These are phyloP conservation scores for Luperina testacea DNA, from an alignment of 2,888 invertebrate species.

Conservation along the genomic window DNA sequence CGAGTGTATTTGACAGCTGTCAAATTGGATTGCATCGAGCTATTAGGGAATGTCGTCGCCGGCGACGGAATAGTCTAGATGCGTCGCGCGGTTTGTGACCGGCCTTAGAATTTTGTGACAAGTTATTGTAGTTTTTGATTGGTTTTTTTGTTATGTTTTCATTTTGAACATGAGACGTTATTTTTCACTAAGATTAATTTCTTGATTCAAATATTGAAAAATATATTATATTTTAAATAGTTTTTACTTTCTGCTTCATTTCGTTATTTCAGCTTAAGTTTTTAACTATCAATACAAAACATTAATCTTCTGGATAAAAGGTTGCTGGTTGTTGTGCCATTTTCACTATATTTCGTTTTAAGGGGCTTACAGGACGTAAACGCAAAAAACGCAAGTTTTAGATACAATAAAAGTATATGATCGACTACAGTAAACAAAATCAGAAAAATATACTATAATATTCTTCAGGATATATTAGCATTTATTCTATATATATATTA, in stretches of 20 bases:
- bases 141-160: not conserved
- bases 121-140: not conserved
- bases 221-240: not conserved
- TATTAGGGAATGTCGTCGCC: slow-evolving; percentile 85
- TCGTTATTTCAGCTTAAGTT: not conserved
- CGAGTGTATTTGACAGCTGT: slow-evolving; percentile 89
- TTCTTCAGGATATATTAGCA: too few species aligned
- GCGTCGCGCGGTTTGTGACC: slow-evolving; percentile 38
- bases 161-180: not conserved
- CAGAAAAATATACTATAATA: too few species aligned
- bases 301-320: not conserved
- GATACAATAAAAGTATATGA: too few species aligned
- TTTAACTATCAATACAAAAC: not conserved
- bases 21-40: slow-evolving; percentile 88
- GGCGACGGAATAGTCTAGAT: slow-evolving; percentile 73
- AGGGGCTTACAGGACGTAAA: too few species aligned
- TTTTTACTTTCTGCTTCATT: not conserved
- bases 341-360: too few species aligned
- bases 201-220: not conserved
- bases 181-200: not conserved
- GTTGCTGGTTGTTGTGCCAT: not conserved
- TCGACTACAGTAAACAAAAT: too few species aligned
- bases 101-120: slow-evolving; percentile 8
- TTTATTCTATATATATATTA: too few species aligned
- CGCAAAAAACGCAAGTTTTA: too few species aligned